Base-by-base conservation (phyloP, 2,888 invertebrate genomes). In the Tipula unca region DNA sequence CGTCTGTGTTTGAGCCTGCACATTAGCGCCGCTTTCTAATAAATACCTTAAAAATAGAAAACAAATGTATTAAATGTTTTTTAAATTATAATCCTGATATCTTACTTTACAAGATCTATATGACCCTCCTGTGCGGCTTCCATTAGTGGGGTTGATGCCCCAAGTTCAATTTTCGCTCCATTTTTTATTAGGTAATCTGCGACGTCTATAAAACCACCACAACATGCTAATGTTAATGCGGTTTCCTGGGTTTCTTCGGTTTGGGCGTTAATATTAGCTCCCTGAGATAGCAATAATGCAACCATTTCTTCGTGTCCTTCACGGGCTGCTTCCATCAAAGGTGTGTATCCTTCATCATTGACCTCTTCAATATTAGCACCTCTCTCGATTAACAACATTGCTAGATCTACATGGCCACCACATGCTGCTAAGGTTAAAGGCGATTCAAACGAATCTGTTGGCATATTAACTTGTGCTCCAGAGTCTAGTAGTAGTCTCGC, bases 241-340 rank as follows among this genome's bases (percentile, higher is more conserved):
- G 98, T 99, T 92, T 98, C 98, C 90, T 99, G 98, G 1, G 99
- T 99, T 91, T 99, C 99, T 90, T 99, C 99, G 1, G 99, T 99
- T 91, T 98, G 98, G 87, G 98, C 97, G 92, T 99, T 99, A 90
- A 99, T 98, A 89, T 98, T 96, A 85, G 99, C 99, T 88, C 96
- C 97, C 92, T 98, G 97, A 87, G 96, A 96, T 14, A 99, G 92
- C 86, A 99, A 93, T 86, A 99, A 92, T 83, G 97, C 97, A 8
- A 99, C 99, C 97, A 99, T 98, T 91, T 98, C 98, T 90, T 98
- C 98, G 91, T 99, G 99, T 86, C 99, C 99, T 91, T 99, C 99
- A 85, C 99, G 92, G 0, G 99, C 98, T 84, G 99, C 99, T 92
- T 99, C 99, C 99, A 99, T 99, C 87, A 99, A 92, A 25, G 99